Percentiles rank a stretch among this genome's conserved stretches.
These are phyloP conservation scores for Amphipyra tragopoginis DNA, from an alignment of 2,888 invertebrate species.

Conservation along the genomic window DNA sequence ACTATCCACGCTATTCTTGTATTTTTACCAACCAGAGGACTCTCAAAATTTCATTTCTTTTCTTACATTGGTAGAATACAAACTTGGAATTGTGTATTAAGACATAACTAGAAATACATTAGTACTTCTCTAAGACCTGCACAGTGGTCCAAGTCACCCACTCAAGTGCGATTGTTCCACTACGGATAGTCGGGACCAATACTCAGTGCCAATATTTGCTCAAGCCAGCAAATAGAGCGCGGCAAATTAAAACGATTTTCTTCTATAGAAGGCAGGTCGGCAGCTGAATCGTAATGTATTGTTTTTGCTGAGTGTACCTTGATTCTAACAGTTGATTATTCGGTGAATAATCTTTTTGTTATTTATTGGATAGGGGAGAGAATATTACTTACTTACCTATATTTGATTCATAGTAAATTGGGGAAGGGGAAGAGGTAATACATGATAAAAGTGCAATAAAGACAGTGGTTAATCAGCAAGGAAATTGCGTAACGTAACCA, in stretches of 20 bases:
- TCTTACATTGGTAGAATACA: too few relatives aligned
- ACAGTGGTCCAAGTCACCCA: slow-evolving; percentile 62
- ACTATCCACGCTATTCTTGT: too few relatives aligned
- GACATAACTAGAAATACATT: slow-evolving; percentile 1
- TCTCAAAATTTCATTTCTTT: not conserved
- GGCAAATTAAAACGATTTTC: slow-evolving; percentile 78
- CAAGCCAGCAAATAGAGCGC: slow-evolving; percentile 71
- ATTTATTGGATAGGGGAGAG: slow-evolving; percentile 17
- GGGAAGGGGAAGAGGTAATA: too few relatives aligned
- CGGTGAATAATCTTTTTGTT: slow-evolving; percentile 48
- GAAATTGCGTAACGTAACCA: too few relatives aligned
- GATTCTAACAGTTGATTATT: slow-evolving; percentile 47
- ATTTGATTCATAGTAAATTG: not conserved
- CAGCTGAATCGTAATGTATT: slow-evolving; percentile 54
- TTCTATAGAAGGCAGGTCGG: slow-evolving; percentile 46
- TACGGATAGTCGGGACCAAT: slow-evolving; percentile 62
- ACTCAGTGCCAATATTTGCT: slow-evolving; percentile 76
- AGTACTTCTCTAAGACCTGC: slow-evolving; percentile 39
- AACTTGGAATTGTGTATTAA: too few relatives aligned
- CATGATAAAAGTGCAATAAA: too few relatives aligned
- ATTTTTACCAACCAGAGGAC: too few relatives aligned
- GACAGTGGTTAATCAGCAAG: too few relatives aligned
- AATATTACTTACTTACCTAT: slow-evolving; percentile 15
- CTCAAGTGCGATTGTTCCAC: slow-evolving; percentile 69
- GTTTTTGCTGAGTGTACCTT: slow-evolving; percentile 53